phyloP scores from a whole-genome alignment of 2,113 vertebrate species.

The cattle (Bos taurus) region ARS-UCD2.0 NC_037347.1:61254501-61255000 shows the following conservation, averaged over 20 bases:
- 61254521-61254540: no score
- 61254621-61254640: neutral
- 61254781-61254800: rapidly evolving
- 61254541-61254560: no score
- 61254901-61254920: neutral
- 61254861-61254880: rapidly evolving
- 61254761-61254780: neutral
- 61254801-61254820: rapidly evolving
- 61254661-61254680: neutral
- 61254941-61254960: neutral
- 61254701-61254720: neutral
- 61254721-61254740: neutral
- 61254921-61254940: neutral
- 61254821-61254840: rapidly evolving
- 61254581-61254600: neutral
- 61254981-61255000: no score
- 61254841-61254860: neutral
- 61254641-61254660: neutral
- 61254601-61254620: neutral
- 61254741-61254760: rapidly evolving
- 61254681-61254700: rapidly evolving
- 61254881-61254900: neutral
- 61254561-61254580: no score
- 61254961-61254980: neutral
- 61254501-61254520: no score